Evolutionary conservation across 2,888 invertebrate genomes (phyloP).

Genomic region (Theretra japonica): DNA sequence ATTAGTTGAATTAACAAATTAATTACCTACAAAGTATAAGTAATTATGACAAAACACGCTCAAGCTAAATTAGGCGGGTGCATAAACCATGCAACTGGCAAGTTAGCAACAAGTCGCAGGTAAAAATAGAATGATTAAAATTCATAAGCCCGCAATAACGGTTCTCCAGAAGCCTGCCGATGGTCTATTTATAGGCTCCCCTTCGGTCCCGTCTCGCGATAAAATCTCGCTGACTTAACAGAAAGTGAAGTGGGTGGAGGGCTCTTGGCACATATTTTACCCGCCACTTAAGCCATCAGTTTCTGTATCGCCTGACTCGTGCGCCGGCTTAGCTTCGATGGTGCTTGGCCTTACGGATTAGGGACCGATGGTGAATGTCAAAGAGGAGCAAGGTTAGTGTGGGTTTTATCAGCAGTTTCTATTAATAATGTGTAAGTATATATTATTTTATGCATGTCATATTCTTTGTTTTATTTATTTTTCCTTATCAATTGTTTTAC

Average conservation of each 20-base stretch:
- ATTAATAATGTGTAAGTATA: slow-evolving; percentile 17
- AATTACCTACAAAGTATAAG: too few relatives aligned
- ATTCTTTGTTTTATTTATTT: too few relatives aligned
- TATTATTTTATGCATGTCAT: too few relatives aligned
- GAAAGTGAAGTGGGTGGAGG: slow-evolving; percentile 38
- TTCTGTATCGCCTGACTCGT: slow-evolving; percentile 40
- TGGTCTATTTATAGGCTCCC: slow-evolving; percentile 26
- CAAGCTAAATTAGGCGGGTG: too few relatives aligned
- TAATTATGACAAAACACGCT: too few relatives aligned
- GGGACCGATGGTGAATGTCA: slow-evolving; percentile 15
- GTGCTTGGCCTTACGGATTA: slow-evolving; percentile 1
- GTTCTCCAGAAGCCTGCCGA: slow-evolving; percentile 1
- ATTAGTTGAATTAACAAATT: too few relatives aligned
- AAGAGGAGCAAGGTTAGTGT: slow-evolving; percentile 1
- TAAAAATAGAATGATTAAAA: slow-evolving; percentile 20
- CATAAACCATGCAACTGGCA: too few relatives aligned
- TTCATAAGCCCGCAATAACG: neutral
- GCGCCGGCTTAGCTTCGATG: slow-evolving; percentile 17
- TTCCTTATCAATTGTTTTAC: too few relatives aligned
- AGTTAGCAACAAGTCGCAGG: neutral
- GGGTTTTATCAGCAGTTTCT: slow-evolving; percentile 16
- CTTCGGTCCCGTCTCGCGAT: slow-evolving; percentile 35
- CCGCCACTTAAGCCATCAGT: slow-evolving; percentile 35
- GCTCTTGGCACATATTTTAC: slow-evolving; percentile 49
- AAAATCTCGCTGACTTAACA: slow-evolving; percentile 46